Evolutionary conservation across 2,888 invertebrate genomes (phyloP), one percentile per base, ranked within the genome.

Genomic region (Rhorus exstirpatorius): DNA sequence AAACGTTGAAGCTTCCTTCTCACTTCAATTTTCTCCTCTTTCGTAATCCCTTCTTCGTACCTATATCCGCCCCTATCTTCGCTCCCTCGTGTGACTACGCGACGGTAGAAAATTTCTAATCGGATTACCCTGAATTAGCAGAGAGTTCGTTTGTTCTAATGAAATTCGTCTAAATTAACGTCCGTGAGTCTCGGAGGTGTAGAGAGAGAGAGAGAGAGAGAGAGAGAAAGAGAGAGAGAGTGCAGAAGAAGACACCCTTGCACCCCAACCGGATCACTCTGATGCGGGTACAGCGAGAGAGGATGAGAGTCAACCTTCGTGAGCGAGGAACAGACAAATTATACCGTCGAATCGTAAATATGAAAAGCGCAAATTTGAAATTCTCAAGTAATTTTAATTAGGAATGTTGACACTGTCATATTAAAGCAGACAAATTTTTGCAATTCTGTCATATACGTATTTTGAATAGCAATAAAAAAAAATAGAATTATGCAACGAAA

Each of bases 151-250:
- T 92, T 92, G 92, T 92, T 92, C 92, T 92, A 92, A 92, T 92
- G 92, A 92, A 92, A 92, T 92, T 92, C 91, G 92, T 92, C 92
- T 92, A 92, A 92, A 92, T 92, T 92, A 92, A 92, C 92, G 92
- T 92, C 91, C 86, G 89, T 65, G 78, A 58, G 67, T 82, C 79
- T 75, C 68, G 26, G 49, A 51, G 44, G 80, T 65, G 79, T n/a
- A n/a, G 79, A 68, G 38, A 51, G 65, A 71, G 55, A 38, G 46
- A 31, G 38, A 38, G 67, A 0, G 60, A 26, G 58, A 41, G 44
- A 21, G 65, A 49, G 51, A 35, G 71, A 72, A 68, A 75, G 82
- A 55, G 84, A 80, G 77, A 14, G 83, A 83, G 83, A 83, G 83
- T 71, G 44, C 31, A 41, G 74, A 67, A 55, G 26, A 53, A 65